These are phyloP conservation scores for human (Homo sapiens) DNA, from an alignment of 2,113 vertebrate species.

Conservation along the genomic window GRCh38 chr9:17226001-17226500, in stretches of 20 bases:
- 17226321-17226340: neutral
- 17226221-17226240: constrained; percentile 93
- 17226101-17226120: constrained; percentile 84
- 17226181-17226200: constrained; percentile 77
- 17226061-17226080: constrained; percentile 85
- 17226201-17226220: constrained; percentile 96
- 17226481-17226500: constrained; percentile 27
- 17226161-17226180: constrained; percentile 81
- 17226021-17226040: constrained; percentile 79
- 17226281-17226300: constrained; percentile 88
- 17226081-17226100: constrained; percentile 83
- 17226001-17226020: constrained; percentile 46
- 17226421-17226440: neutral
- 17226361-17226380: neutral
- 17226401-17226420: constrained; percentile 20
- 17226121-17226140: constrained; percentile 82
- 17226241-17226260: constrained; percentile 95
- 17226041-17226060: constrained; percentile 77
- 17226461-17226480: neutral
- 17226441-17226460: neutral
- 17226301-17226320: constrained; percentile 46
- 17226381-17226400: neutral
- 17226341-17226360: neutral
- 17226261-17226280: constrained; percentile 91
- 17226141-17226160: constrained; percentile 82